phyloP scores from a whole-genome alignment of 2,797 vertebrate species.

The Furcifer pardalis region DNA sequence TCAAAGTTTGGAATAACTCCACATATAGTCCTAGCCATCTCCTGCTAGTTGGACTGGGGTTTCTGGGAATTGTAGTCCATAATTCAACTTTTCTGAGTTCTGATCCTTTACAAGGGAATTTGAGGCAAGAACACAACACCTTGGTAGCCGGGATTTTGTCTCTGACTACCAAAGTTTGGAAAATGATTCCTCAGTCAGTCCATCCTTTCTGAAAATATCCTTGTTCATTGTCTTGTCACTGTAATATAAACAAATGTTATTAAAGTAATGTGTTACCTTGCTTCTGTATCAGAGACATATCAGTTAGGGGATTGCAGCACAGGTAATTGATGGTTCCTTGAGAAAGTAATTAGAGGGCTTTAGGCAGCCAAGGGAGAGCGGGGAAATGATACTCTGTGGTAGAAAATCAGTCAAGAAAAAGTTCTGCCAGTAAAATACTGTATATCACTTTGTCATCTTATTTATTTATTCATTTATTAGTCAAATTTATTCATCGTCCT shows the following conservation, averaged over 20 bases:
- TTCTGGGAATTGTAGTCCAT: background rate
- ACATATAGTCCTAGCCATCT: too few species aligned
- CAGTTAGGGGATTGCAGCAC: constrained; percentile 20
- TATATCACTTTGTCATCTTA: background rate
- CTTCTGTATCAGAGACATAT: constrained; percentile 43
- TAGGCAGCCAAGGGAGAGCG: background rate
- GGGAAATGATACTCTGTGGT: background rate
- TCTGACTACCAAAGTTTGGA: background rate
- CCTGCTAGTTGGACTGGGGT: too few species aligned
- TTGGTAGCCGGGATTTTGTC: constrained; percentile 3
- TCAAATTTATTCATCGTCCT: too few species aligned
- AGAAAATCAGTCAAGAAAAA: background rate
- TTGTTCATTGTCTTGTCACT: constrained; percentile 25
- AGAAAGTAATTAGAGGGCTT: constrained; percentile 5
- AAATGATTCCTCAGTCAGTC: background rate
- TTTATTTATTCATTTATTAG: too few species aligned
- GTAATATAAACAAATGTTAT: constrained; percentile 30
- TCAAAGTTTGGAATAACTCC: too few species aligned
- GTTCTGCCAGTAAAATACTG: background rate
- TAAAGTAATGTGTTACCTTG: constrained; percentile 23
- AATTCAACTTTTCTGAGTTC: background rate
- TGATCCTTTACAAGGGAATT: background rate
- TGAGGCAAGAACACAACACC: background rate
- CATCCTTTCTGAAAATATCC: background rate
- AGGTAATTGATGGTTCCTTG: constrained; percentile 6